Conservation (phyloP, 2,113 vertebrate species). For the Notarius lentiginosus region DNA sequence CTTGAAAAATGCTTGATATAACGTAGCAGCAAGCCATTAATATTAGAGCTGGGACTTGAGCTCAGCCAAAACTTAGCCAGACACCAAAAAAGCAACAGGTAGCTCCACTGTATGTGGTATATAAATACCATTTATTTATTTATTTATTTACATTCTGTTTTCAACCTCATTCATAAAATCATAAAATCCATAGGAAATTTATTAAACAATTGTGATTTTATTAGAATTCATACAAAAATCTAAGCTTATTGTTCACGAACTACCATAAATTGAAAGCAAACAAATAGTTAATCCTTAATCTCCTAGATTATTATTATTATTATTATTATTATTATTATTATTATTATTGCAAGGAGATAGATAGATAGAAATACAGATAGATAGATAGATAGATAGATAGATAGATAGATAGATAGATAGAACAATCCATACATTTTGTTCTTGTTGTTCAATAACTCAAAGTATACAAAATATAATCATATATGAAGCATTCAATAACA, state of each 20-base stretch:
- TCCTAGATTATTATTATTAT: neutral
- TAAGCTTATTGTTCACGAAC: neutral
- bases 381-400: neutral
- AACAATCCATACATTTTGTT: neutral
- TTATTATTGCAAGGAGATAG: neutral
- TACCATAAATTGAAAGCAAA: neutral
- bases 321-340: no score
- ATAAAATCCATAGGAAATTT: neutral
- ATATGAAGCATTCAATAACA: no score
- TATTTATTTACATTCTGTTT: neutral
- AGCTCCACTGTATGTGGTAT: no score
- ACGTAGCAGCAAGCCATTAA: no score
- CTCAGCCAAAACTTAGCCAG: no score
- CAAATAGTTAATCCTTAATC: neutral
- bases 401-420: neutral
- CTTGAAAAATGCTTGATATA: neutral
- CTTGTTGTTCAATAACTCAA: neutral
- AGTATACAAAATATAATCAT: no score
- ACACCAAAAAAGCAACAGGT: no score
- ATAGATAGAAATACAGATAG: neutral
- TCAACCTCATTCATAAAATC: no score
- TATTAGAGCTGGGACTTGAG: no score
- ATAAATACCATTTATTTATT: no score
- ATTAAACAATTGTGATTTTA: neutral
- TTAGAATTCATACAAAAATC: neutral